Base-by-base conservation (phyloP, 2,888 invertebrate genomes). In the Clusia tigrina region DNA sequence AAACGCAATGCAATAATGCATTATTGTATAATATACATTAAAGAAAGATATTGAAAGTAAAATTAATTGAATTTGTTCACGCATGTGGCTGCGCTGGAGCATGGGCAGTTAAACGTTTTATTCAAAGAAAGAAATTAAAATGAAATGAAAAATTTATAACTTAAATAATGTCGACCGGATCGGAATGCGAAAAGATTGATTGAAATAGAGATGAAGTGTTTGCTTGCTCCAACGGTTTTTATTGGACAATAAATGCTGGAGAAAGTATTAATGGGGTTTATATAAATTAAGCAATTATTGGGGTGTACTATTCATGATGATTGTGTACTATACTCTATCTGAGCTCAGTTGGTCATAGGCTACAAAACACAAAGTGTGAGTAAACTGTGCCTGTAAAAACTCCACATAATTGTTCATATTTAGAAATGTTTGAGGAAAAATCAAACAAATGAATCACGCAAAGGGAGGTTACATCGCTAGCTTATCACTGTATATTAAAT, bases 1-100 rank as follows among this genome's bases (percentile, higher is more conserved):
- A 57, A 63, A 60, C 63, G 63, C 23, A 55, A 58, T 55, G 60
- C 37, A 54, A 52, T 42, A 37, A 26, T 17, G 9, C 17, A 42
- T 5, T 42, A 42, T 42, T 42, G 42, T n/a, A 42, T 42, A 42
- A 42, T 42, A 42, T 42, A 15, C 12, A 32, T 42, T 42, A 42
- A 42, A n/a, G 10, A 42, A 42, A n/a, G 42, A 15, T 42, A 42
- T 42, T n/a, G 42, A 42, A 42, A 42, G n/a, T n/a, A n/a, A 42
- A 42, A 15, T 17, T 10, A 42, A 42, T 15, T 42, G 42, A 42
- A 15, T 17, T 42, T 42, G 15, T 17, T 42, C 42, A 42, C 42
- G 42, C 42, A 32, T 32, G 6, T 17, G 42, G 3, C 6, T 32
- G 32, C 32, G 32, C 32, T 6, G 6, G 32, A 6, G 32, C 32